These are phyloP conservation scores for Saiga tatarica DNA, from an alignment of 2,113 vertebrate species.

Conservation along the genomic window DNA sequence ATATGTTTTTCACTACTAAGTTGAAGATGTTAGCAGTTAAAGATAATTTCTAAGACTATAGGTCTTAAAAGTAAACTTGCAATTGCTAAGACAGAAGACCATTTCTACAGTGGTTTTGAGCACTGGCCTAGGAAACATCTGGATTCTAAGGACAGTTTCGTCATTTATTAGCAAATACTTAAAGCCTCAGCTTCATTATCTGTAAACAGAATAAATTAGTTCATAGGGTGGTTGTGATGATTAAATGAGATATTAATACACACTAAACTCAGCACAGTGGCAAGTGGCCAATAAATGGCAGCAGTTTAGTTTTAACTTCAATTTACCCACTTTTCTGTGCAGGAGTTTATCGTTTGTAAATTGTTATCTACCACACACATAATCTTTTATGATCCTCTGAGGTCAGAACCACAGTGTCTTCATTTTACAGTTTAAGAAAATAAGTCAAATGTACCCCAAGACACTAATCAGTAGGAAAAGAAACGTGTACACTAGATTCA, in stretches of 20 bases:
- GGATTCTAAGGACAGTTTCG: not conserved
- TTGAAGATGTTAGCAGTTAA: slow-evolving; percentile 32
- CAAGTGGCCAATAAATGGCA: not conserved
- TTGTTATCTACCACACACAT: not conserved
- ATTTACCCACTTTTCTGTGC: not conserved
- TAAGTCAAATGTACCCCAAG: slow-evolving; percentile 19
- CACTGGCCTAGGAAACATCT: not conserved
- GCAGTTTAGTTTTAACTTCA: slow-evolving; percentile 27
- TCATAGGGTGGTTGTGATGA: not conserved
- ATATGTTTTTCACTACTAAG: slow-evolving; percentile 20
- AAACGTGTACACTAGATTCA: not conserved
- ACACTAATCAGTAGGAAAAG: slow-evolving; percentile 9
- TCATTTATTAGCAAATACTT: slow-evolving; percentile 20
- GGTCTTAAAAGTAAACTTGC: slow-evolving; percentile 39
- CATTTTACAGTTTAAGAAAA: slow-evolving; percentile 13
- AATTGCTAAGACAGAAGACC: slow-evolving; percentile 15
- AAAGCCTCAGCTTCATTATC: slow-evolving; percentile 30
- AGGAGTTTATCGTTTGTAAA: not conserved
- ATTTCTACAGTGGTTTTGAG: slow-evolving; percentile 3
- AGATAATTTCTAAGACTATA: slow-evolving; percentile 27
- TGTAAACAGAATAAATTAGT: slow-evolving; percentile 31
- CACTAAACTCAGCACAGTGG: not conserved
- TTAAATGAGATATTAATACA: slow-evolving; percentile 28
- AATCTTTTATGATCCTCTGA: not conserved
- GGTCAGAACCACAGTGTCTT: not conserved